Evolutionary conservation across 2,888 invertebrate species (phyloP).

Genomic region (Drosophila kambysellisi): DNA sequence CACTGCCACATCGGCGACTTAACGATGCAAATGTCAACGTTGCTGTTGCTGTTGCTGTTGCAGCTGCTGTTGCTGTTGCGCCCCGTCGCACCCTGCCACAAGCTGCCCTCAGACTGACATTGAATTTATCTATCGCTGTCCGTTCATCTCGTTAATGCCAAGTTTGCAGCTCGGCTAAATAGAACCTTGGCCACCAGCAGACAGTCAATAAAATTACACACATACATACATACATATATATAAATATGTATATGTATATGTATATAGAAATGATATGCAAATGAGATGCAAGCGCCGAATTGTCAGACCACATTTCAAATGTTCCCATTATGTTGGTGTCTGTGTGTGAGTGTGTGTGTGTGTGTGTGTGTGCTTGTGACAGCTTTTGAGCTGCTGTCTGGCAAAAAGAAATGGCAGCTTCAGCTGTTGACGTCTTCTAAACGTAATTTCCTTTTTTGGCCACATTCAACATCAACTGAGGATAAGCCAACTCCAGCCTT

Average conservation of each 20-base stretch:
- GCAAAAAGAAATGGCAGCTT: conserved; percentile 10
- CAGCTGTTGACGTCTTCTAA: conserved; percentile 27
- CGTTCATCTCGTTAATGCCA: conserved; percentile 59
- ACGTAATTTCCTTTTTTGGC: conserved; percentile 44
- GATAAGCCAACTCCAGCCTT: conserved; percentile 20
- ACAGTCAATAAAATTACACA: conserved; percentile 41
- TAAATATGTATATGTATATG: neutral
- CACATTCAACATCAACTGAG: conserved; percentile 18
- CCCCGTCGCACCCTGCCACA: neutral
- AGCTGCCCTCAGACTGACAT: conserved; percentile 42
- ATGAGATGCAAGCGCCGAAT: conserved; percentile 36
- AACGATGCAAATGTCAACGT: conserved; percentile 67
- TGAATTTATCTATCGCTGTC: conserved; percentile 52
- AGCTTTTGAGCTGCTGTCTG: conserved; percentile 27
- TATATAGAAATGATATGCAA: conserved; percentile 40
- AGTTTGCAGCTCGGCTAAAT: conserved; percentile 24
- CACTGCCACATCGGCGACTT: conserved; percentile 47
- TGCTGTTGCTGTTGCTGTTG: neutral
- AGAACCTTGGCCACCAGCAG: conserved; percentile 48
- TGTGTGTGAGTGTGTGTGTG: neutral
- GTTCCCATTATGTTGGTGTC: conserved; percentile 9
- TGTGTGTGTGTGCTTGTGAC: conserved; percentile 29
- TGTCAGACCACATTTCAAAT: conserved; percentile 48
- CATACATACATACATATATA: conserved; percentile 9
- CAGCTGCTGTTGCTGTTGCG: too few relatives aligned